Evolutionary conservation across 1,140 invertebrate genomes (phyloP).

Genomic region (Ips typographus): DNA sequence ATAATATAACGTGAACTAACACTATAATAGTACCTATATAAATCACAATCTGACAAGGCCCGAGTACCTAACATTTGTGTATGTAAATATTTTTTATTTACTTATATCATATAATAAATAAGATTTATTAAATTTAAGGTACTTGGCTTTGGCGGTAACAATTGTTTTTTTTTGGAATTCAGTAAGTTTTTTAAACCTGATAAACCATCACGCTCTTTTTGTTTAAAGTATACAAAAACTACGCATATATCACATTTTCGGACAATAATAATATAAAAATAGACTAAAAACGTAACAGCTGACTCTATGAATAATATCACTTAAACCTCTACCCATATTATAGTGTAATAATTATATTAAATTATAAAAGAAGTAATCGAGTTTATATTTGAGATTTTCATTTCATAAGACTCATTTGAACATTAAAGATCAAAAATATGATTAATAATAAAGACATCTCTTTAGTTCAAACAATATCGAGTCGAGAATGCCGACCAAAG

Average conservation of each 20-base stretch:
- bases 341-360: no score
- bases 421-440: background rate
- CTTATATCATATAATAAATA: no score
- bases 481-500: slow-evolving; percentile 37
- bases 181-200: slow-evolving; percentile 1
- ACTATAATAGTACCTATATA: no score
- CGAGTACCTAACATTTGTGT: no score
- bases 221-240: slow-evolving; percentile 5
- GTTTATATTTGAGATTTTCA: background rate
- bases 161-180: no score
- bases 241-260: slow-evolving; percentile 34
- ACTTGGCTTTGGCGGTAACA: no score
- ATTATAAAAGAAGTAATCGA: no score
- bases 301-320: slow-evolving; percentile 18
- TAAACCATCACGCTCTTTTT: slow-evolving; percentile 1
- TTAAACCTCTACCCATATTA: background rate
- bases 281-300: slow-evolving; percentile 8
- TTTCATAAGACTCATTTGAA: slow-evolving; percentile 1
- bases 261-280: slow-evolving; percentile 29
- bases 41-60: no score
- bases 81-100: no score
- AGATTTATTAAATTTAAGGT: no score
- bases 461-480: slow-evolving; percentile 33
- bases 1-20: no score
- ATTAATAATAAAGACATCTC: slow-evolving; percentile 32